Conservation (phyloP, 1,140 invertebrate genomes). For the Procambarus virginalis region DNA sequence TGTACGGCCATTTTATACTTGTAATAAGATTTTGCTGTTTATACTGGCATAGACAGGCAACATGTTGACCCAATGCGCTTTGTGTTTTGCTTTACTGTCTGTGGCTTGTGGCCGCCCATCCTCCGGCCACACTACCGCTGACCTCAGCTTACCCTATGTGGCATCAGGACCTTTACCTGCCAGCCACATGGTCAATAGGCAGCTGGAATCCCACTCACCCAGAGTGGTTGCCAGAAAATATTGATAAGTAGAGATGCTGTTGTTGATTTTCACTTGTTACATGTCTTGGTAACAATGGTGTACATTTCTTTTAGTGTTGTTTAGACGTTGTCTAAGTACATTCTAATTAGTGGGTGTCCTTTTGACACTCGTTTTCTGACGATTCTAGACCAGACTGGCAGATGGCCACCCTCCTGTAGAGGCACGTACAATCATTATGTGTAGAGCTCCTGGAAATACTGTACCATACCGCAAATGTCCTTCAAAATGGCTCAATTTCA, state of each 20-base stretch:
- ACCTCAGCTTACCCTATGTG: slow-evolving; percentile 39
- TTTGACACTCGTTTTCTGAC: slow-evolving; percentile 52
- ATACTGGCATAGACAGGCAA: slow-evolving; percentile 56
- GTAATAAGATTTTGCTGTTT: slow-evolving; percentile 49
- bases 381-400: slow-evolving; percentile 48
- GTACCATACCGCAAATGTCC: slow-evolving; percentile 33
- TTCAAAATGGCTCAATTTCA: slow-evolving; percentile 66
- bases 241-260: slow-evolving; percentile 48
- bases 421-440: slow-evolving; percentile 64
- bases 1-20: slow-evolving; percentile 61
- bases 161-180: slow-evolving; percentile 35
- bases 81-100: slow-evolving; percentile 52
- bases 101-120: slow-evolving; percentile 39
- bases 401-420: slow-evolving; percentile 55
- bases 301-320: slow-evolving; percentile 65
- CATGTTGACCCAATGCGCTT: slow-evolving; percentile 38
- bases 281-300: slow-evolving; percentile 62
- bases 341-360: slow-evolving; percentile 55
- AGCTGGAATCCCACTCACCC: slow-evolving; percentile 7
- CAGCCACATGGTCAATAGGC: slow-evolving; percentile 21
- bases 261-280: slow-evolving; percentile 65
- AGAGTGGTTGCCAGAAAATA: slow-evolving; percentile 50
- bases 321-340: slow-evolving; percentile 66
- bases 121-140: slow-evolving; percentile 36
- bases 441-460: slow-evolving; percentile 50